phyloP scores from a whole-genome alignment of 2,888 invertebrate genomes.

The Hyposoter didymator region DNA sequence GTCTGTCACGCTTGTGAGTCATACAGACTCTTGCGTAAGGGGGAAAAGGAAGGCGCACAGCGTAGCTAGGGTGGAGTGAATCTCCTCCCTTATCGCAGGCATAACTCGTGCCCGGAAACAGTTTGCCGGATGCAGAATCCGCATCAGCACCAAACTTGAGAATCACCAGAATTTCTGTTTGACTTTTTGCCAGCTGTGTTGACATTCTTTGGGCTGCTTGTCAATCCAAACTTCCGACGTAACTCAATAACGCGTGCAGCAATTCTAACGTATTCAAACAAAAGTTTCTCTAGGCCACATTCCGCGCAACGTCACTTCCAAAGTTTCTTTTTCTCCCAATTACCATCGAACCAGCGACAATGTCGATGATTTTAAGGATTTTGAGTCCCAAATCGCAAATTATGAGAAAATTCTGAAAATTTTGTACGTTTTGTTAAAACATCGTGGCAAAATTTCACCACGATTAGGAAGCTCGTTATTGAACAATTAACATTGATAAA shows the following conservation, averaged over 20 bases:
- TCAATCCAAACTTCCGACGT: slow-evolving; percentile 28
- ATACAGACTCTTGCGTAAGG: not conserved
- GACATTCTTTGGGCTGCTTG: slow-evolving; percentile 1
- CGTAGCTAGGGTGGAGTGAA: slow-evolving; percentile 25
- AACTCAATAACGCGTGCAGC: slow-evolving; percentile 32
- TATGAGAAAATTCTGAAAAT: too few species aligned
- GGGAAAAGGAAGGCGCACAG: not conserved
- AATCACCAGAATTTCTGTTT: slow-evolving; percentile 41
- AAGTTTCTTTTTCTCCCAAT: not conserved
- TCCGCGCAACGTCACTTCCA: not conserved
- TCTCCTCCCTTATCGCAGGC: not conserved
- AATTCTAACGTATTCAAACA: slow-evolving; percentile 3
- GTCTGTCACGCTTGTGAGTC: slow-evolving; percentile 25
- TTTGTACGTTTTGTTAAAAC: too few species aligned
- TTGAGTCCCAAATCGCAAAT: too few species aligned
- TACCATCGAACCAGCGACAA: too few species aligned
- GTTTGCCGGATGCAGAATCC: slow-evolving; percentile 45
- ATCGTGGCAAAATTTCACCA: too few species aligned
- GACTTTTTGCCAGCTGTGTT: slow-evolving; percentile 55
- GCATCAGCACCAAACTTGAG: slow-evolving; percentile 36
- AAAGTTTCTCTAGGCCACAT: slow-evolving; percentile 23
- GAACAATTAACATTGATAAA: too few species aligned
- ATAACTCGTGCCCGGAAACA: slow-evolving; percentile 27
- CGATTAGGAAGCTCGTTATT: too few species aligned
- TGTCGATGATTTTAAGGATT: too few species aligned